Base-by-base conservation (phyloP, 64 coral and sea anemone species). In the Cladopsammia gracilis region DNA sequence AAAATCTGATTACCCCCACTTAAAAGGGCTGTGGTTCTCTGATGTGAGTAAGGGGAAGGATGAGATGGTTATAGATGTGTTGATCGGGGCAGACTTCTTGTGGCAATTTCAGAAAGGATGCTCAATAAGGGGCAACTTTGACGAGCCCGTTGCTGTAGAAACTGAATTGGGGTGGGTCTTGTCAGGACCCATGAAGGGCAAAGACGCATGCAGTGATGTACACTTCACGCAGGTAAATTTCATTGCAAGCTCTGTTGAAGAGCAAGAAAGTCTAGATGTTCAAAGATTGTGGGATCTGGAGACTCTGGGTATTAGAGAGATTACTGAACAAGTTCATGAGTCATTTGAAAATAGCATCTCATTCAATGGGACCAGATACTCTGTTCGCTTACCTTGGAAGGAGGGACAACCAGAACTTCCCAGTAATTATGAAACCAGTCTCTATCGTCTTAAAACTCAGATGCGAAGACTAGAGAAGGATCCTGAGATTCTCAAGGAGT, bases 161-260 rank as follows among this genome's bases (percentile, higher is more conserved):
- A 83, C 89, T 59, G 62, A 71, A 15, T 53, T 91, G 69, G 89
- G 89, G 34, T 89, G 87, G 72, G 71, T 89, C 9, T 44, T 89
- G 6, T 56, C 52, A 11, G 52, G 52, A 11, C 34, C 34, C 34
- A 34, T 34, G 34, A 34, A 34, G 34, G 34, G 34, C 34, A 34
- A 34, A 34, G 34, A 34, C 34, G 34, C 34, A 34, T 34, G 34
- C 34, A 34, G 34, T 34, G 34, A 34, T 2, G 34, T 34, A 34
- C 34, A 34, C 34, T 34, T 34, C 34, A 34, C 34, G 0, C 34
- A 34, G 34, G 34, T 34, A 34, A 34, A 34, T 34, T 34, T 34
- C 34, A 34, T 34, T 34, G 34, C 34, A 34, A 34, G 34, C 34
- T 34, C 34, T 34, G 34, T 34, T 34, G 34, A 34, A 34, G 2